Base-by-base conservation (phyloP, 1,140 invertebrate species). In the Bombus difficillimus region DNA sequence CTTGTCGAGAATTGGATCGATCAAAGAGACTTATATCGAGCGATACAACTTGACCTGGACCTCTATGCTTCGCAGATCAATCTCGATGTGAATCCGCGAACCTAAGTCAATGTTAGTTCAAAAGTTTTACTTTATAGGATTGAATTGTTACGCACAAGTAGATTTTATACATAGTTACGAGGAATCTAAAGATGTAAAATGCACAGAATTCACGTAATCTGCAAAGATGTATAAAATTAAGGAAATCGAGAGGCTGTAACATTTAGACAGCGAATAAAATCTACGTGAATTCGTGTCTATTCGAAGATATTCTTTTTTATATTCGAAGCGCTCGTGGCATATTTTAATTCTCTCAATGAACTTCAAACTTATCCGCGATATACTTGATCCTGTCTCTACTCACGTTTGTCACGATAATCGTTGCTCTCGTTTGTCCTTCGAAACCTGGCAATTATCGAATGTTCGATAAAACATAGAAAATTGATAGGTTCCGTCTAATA, bases 11-110 rank as follows among this genome's bases (percentile, higher is more conserved):
- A 13, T 53, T 10, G 34, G 18, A 86, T 86, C 75, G 83, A 87
- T 87, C 83, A 68, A 86, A 80, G 59, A 18, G 74, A 43, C 75
- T 86, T 53, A 22, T 37, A 39, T 77, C 53, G 1, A 62, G 28
- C 22, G 53, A 28, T 12, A 3, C 15, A 34, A 22, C 53, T 76
- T 59, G 53, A 75, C 73, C 43, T 3, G 75, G 3, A 9, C 34
- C 4, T 2, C 37, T 8, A 8, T 62, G 28, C 10, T 62, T n/a
- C 59, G 4, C 3, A 13, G 28, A 62, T 62, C 59, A 13, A n/a
- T 9, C 22, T 62, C 59, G 12, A n/a, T 3, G 57, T 1, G 25
- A 28, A 12, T 59, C 25, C 25, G 25, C 0, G 25, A 28, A 59
- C 6, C 25, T 13, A 62, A 62, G 59, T n/a, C 28, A 28, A n/a